These are phyloP conservation scores for Lophotis ruficrista DNA, from an alignment of 2,113 vertebrate genomes.

Conservation along the genomic window DNA sequence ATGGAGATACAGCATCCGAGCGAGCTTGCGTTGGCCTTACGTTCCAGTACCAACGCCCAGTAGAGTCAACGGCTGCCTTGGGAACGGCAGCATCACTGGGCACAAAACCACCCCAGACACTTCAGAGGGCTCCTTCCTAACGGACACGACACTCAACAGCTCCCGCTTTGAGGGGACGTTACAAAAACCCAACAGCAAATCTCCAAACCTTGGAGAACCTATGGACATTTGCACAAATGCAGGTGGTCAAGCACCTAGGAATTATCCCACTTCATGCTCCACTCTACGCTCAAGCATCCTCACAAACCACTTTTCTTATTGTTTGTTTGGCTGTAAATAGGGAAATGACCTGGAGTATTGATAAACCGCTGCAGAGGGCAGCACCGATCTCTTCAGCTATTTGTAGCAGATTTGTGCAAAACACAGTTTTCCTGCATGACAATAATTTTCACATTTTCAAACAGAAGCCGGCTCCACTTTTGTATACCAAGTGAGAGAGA, in stretches of 20 bases:
- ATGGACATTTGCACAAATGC: not conserved
- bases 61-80: not conserved
- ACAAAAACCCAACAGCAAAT: fast-evolving
- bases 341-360: slow-evolving; percentile 44
- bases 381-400: not conserved
- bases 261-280: not conserved
- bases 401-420: not conserved
- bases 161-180: fast-evolving
- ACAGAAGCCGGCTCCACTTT: not conserved
- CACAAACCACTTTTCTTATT: not conserved
- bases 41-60: not conserved
- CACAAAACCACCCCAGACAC: fast-evolving
- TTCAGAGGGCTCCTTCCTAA: not conserved
- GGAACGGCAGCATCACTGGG: fast-evolving
- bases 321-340: slow-evolving; percentile 45
- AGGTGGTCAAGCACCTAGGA: not conserved
- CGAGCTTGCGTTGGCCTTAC: not conserved
- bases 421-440: not conserved
- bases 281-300: slow-evolving; percentile 12
- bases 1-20: not conserved
- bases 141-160: fast-evolving
- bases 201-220: not conserved
- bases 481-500: fast-evolving
- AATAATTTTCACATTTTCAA: not conserved
- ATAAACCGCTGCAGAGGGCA: slow-evolving; percentile 52